Conservation (phyloP, 2,888 invertebrate species). For the Coleophora deauratella region DNA sequence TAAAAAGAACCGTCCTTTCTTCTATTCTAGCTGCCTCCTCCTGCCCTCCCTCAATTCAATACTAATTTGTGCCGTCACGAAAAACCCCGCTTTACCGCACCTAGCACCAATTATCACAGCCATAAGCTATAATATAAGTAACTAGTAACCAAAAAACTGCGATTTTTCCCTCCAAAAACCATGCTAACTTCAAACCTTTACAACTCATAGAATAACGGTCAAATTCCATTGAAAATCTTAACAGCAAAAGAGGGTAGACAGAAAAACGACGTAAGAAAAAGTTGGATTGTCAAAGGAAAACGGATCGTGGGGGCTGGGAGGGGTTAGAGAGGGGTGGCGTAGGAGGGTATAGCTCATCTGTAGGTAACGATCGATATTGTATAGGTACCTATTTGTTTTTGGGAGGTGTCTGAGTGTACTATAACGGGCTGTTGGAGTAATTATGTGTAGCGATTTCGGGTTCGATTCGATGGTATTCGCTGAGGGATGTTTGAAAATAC, state of each 20-base stretch:
- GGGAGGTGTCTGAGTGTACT: slow-evolving; percentile 9
- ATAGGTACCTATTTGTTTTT: slow-evolving; percentile 49
- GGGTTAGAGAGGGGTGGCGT: slow-evolving; percentile 33
- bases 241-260: slow-evolving; percentile 40
- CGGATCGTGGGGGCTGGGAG: slow-evolving; percentile 31
- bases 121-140: slow-evolving; percentile 12
- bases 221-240: too few species aligned
- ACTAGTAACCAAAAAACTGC: slow-evolving; percentile 29
- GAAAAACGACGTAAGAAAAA: slow-evolving; percentile 58
- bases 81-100: background rate
- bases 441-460: background rate
- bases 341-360: slow-evolving; percentile 57
- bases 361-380: slow-evolving; percentile 64
- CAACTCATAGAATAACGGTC: too few species aligned
- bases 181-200: too few species aligned
- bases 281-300: slow-evolving; percentile 39
- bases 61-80: too few species aligned
- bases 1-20: too few species aligned
- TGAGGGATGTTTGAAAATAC: too few species aligned
- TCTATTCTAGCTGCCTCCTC: too few species aligned
- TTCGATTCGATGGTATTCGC: background rate
- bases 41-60: background rate
- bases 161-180: slow-evolving; percentile 40
- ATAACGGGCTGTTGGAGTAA: background rate
- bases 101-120: slow-evolving; percentile 9